Evolutionary conservation across 2,113 vertebrate genomes (phyloP).

Genomic region (Pelecanus crispus): DNA sequence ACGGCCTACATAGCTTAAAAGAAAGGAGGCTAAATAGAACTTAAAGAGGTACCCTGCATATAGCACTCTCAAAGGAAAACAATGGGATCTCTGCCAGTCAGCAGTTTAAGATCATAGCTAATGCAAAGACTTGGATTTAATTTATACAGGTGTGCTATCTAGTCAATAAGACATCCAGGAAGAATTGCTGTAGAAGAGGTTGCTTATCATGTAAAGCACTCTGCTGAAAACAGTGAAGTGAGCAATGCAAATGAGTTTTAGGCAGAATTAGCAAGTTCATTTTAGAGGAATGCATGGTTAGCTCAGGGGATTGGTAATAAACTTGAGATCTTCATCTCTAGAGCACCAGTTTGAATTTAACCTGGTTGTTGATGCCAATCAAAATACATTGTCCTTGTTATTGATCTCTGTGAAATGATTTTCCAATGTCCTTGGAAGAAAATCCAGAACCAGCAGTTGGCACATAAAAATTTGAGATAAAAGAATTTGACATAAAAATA

Average conservation of each 20-base stretch:
- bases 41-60: slow-evolving; percentile 27
- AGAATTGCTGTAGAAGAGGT: neutral
- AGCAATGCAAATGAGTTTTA: neutral
- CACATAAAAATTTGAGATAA: neutral
- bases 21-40: slow-evolving; percentile 52
- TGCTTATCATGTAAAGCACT: neutral
- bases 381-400: neutral
- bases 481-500: neutral
- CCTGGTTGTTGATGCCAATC: neutral
- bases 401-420: neutral
- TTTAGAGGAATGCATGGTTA: neutral
- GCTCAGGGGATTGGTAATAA: neutral
- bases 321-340: neutral
- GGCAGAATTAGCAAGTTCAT: neutral
- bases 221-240: neutral
- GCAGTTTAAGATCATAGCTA: slow-evolving; percentile 12
- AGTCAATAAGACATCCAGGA: slow-evolving; percentile 36
- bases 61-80: slow-evolving; percentile 34
- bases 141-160: slow-evolving; percentile 28
- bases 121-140: slow-evolving; percentile 37
- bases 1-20: slow-evolving; percentile 63
- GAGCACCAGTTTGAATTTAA: neutral
- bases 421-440: neutral
- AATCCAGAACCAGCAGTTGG: neutral
- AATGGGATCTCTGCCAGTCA: slow-evolving; percentile 18